Base-by-base conservation (phyloP, 2,797 vertebrate genomes). In the Babyrousa celebensis region DNA sequence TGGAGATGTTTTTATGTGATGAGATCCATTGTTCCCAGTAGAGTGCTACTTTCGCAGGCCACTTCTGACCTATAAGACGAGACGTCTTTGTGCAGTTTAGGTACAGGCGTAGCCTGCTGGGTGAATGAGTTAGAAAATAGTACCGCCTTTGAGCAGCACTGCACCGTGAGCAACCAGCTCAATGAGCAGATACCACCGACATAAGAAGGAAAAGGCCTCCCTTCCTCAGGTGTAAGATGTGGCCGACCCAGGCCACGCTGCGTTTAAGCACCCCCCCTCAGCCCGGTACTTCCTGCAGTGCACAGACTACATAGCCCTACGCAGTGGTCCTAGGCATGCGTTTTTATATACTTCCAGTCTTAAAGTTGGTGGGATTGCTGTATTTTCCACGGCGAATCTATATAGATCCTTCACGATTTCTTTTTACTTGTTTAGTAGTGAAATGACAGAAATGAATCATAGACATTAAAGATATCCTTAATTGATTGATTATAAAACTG, bases 1-100 rank as follows among this genome's bases (percentile, higher is more conserved):
- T 72, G 23, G 27, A 91, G 56, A 54, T 91, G 67, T 91, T 88
- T 77, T 85, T 77, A 48, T 75, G 1, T 88, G 78, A 29, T 85
- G 17, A 68, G 17, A 82, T 58, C 29, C 23, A 1, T 92, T 72
- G 7, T 36, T 82, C 7, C 15, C 27, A 71, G 65, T 23, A 43
- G 74, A 60, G 54, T 11, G 17, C 52, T 54, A 23, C 32, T 85
- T 62, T 48, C 84, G 62, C 27, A 84, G 54, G 17, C 20, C 0
- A 0, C 36, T 23, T 68, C 3, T 62, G 23, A 23, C 71, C 71
- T 85, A 1, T 74, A 23, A 27, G 54, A 48, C 62, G 54, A 52
- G 40, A 52, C 67, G 17, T 78, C 36, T 89, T 77, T 78, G 17
- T 77, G 54, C 25, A 54, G 0, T 77, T 62, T 36, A 68, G 70